phyloP scores from a whole-genome alignment of 2,888 invertebrate genomes.

The Enoplolaimus lenunculus region DNA sequence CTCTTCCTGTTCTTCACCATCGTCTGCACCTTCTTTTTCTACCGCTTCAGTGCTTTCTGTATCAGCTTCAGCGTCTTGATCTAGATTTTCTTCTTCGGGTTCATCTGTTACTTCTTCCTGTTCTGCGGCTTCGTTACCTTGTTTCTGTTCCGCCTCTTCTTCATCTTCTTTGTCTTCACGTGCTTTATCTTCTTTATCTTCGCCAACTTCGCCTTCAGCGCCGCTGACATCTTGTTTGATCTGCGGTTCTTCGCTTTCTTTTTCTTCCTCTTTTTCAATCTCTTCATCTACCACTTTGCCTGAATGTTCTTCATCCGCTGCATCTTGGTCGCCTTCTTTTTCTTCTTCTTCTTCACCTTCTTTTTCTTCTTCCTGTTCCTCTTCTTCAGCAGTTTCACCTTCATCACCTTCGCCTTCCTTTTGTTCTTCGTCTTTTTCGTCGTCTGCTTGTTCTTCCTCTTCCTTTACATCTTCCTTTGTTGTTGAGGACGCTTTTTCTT shows the following conservation, averaged over 20 bases:
- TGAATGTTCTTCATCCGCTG: neutral
- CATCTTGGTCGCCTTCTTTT: neutral
- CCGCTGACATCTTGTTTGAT: neutral
- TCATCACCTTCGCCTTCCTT: neutral
- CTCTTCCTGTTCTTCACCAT: no score
- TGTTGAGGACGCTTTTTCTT: neutral
- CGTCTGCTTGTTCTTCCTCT: neutral
- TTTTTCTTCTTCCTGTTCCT: slow-evolving; percentile 1
- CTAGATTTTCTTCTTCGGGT: no score
- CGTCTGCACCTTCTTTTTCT: no score
- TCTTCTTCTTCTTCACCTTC: neutral
- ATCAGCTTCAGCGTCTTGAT: no score
- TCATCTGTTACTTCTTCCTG: no score
- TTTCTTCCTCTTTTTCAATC: neutral
- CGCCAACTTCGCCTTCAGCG: neutral
- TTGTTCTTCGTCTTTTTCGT: neutral
- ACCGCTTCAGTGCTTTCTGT: no score
- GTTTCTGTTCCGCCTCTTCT: neutral
- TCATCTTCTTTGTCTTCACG: neutral
- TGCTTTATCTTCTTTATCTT: neutral
- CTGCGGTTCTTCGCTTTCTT: neutral
- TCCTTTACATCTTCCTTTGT: neutral
- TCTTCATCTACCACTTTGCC: neutral
- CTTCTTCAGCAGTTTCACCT: neutral
- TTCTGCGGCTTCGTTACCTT: neutral